These are phyloP conservation scores for Nerophis ophidion DNA, from an alignment of 2,113 vertebrate genomes.

Conservation along the genomic window DNA sequence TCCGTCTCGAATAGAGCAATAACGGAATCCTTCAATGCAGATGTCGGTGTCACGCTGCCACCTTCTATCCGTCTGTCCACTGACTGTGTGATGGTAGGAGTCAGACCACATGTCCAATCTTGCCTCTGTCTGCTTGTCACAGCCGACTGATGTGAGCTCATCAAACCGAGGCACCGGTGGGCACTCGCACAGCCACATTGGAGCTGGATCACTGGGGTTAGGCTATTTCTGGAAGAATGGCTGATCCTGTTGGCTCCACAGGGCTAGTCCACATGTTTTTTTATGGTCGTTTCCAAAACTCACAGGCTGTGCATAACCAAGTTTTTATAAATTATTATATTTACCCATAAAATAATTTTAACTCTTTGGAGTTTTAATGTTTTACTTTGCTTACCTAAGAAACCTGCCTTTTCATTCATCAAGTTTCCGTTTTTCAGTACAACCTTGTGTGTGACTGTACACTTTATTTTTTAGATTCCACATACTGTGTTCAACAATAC, in stretches of 20 bases:
- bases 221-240: conserved; percentile 59
- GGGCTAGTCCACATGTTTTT: conserved; percentile 5
- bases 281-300: neutral
- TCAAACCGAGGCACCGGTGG: conserved; percentile 44
- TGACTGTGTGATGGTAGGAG: conserved; percentile 25
- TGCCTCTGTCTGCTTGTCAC: conserved; percentile 36
- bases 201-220: conserved; percentile 40
- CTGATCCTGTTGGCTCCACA: conserved; percentile 27
- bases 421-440: no score
- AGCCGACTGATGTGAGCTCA: conserved; percentile 39
- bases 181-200: conserved; percentile 17
- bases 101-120: conserved; percentile 32
- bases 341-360: no score
- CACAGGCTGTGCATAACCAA: no score
- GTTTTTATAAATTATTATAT: no score
- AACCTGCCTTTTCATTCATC: no score
- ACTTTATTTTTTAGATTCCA: no score
- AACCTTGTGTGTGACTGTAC: no score
- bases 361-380: no score
- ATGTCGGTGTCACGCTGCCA: conserved; percentile 15
- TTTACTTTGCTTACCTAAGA: no score
- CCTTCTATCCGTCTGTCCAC: conserved; percentile 26
- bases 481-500: no score
- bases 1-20: neutral
- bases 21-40: neutral